These are phyloP conservation scores for Trachymyrmex septentrionalis DNA, from an alignment of 1,140 invertebrate genomes.

Conservation along the genomic window DNA sequence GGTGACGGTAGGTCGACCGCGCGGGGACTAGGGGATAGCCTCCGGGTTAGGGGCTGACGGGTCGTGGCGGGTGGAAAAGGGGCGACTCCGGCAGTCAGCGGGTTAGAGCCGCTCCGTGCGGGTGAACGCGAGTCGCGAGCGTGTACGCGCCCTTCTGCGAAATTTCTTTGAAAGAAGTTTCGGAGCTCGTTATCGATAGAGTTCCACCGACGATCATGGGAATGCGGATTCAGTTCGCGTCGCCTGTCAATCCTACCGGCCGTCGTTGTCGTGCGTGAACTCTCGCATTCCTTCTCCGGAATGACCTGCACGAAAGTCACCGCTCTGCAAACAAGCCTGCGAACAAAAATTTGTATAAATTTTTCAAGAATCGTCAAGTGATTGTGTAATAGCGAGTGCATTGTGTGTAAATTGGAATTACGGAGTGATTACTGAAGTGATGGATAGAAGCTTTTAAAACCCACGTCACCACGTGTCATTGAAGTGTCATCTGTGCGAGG, in stretches of 20 bases:
- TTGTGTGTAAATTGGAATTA: slow-evolving; percentile 30
- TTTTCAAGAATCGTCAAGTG: neutral
- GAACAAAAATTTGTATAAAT: neutral
- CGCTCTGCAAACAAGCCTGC: neutral
- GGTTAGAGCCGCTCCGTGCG: slow-evolving; percentile 81
- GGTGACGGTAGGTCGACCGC: slow-evolving; percentile 69
- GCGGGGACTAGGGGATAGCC: slow-evolving; percentile 70
- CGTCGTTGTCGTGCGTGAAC: neutral
- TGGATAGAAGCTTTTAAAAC: neutral
- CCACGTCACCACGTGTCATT: slow-evolving; percentile 33
- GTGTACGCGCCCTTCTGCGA: slow-evolving; percentile 37
- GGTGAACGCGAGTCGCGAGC: slow-evolving; percentile 60
- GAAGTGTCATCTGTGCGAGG: slow-evolving; percentile 21
- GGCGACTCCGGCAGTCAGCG: slow-evolving; percentile 83
- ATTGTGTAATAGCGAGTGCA: neutral
- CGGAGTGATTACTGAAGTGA: slow-evolving; percentile 34
- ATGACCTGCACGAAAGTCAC: neutral
- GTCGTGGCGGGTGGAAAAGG: slow-evolving; percentile 81
- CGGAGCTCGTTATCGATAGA: neutral
- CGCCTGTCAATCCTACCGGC: neutral
- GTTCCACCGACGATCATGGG: neutral
- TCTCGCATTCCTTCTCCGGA: too few species aligned
- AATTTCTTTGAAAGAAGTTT: neutral
- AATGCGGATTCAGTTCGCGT: neutral
- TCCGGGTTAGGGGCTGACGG: slow-evolving; percentile 80